These are phyloP conservation scores for Lycocorax pyrrhopterus DNA, from an alignment of 2,113 vertebrate species.

Conservation along the genomic window DNA sequence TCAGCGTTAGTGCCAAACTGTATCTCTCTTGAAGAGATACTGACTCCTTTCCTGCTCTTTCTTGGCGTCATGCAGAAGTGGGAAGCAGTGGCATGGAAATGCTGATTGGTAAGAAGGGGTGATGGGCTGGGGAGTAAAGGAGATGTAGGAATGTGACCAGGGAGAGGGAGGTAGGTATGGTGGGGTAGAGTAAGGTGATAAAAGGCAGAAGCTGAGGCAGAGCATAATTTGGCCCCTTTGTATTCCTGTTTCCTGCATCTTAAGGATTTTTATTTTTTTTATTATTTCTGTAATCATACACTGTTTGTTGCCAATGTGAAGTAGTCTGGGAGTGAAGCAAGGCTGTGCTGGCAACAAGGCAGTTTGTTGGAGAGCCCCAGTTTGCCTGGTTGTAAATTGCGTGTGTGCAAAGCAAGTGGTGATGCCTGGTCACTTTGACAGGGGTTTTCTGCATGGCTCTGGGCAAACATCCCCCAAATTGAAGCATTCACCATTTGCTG, in stretches of 20 bases:
- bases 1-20: background rate
- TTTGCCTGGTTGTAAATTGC: background rate
- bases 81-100: background rate
- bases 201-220: background rate
- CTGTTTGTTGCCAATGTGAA: background rate
- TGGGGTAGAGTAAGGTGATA: background rate
- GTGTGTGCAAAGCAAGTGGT: background rate
- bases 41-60: background rate
- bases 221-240: background rate
- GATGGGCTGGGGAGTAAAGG: background rate
- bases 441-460: background rate
- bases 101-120: background rate
- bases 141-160: background rate
- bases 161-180: fast-evolving
- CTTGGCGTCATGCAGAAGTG: background rate
- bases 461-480: background rate
- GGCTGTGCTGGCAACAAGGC: background rate
- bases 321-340: background rate
- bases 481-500: background rate
- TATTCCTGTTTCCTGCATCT: background rate
- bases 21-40: background rate
- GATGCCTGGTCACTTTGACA: background rate
- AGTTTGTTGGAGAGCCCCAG: background rate
- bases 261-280: background rate
- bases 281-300: background rate